A percentile compares a stretch with the other conserved stretches of the same genome.
Evolutionary conservation across 2,888 invertebrate genomes (phyloP).

Genomic region (Apantesis nais): DNA sequence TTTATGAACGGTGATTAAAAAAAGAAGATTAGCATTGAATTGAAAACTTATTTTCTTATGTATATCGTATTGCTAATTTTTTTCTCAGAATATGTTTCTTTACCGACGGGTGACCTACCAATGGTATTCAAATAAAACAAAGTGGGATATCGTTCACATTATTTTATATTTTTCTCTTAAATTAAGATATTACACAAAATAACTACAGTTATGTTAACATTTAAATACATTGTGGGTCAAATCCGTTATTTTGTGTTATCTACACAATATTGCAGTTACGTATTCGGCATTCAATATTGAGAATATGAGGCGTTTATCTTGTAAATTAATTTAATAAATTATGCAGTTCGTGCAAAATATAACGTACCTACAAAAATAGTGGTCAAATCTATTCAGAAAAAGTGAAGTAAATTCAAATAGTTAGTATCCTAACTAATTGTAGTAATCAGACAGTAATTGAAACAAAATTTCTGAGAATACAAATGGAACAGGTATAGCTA

Average conservation of each 20-base stretch:
- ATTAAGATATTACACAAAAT: conserved; percentile 73
- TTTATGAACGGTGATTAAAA: too few relatives aligned
- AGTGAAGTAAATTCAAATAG: background rate
- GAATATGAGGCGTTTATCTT: background rate
- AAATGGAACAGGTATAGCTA: background rate
- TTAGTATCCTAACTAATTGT: too few relatives aligned
- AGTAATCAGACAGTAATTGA: background rate
- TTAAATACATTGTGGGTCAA: conserved; percentile 54
- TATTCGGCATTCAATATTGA: conserved; percentile 25
- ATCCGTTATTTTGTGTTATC: conserved; percentile 32
- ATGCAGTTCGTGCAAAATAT: background rate
- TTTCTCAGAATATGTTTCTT: background rate
- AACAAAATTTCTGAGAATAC: background rate
- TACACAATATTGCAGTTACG: conserved; percentile 55
- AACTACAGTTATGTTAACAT: conserved; percentile 68
- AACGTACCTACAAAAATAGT: too few relatives aligned
- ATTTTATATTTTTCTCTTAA: conserved; percentile 56
- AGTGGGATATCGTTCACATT: conserved; percentile 24
- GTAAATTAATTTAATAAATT: background rate
- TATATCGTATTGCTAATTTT: background rate
- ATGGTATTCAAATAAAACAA: conserved; percentile 17
- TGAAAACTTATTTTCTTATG: too few relatives aligned
- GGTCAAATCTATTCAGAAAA: background rate
- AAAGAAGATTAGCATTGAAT: too few relatives aligned
- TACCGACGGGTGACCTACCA: too few relatives aligned